A percentile compares a stretch with the other conserved stretches of the same genome.
phyloP scores from a whole-genome alignment of 2,113 vertebrate genomes.

The Perognathus longimembris region DNA sequence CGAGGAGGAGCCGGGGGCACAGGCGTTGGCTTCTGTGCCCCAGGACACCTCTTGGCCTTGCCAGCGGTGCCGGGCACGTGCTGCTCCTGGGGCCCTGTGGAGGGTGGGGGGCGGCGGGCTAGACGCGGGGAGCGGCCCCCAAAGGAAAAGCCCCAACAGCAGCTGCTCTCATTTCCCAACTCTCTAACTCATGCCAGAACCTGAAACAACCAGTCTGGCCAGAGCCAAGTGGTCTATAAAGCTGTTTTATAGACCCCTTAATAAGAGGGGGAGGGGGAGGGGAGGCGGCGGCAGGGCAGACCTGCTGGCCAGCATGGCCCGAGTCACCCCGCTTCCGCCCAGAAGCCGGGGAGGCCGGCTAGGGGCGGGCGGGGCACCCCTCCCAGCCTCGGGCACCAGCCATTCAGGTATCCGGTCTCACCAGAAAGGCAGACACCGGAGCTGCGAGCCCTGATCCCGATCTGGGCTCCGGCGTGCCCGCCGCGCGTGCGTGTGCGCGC shows the following conservation, averaged over 20 bases:
- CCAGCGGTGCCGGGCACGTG: neutral
- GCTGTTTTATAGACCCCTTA: slow-evolving; percentile 75
- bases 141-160: slow-evolving; percentile 32
- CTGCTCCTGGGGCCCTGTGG: neutral
- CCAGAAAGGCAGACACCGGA: slow-evolving; percentile 24
- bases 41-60: neutral
- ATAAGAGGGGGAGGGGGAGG: neutral
- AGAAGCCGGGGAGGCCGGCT: neutral
- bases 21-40: neutral
- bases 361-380: neutral
- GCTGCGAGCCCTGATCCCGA: neutral
- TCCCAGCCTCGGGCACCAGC: neutral
- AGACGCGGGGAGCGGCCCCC: neutral
- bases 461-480: neutral
- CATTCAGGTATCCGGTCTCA: neutral
- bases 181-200: slow-evolving; percentile 45
- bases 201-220: slow-evolving; percentile 74
- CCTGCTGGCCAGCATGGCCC: neutral
- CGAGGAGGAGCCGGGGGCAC: neutral
- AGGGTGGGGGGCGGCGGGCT: neutral
- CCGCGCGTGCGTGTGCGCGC: neutral
- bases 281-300: slow-evolving; percentile 5
- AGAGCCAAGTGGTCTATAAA: slow-evolving; percentile 75
- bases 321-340: slow-evolving; percentile 1
- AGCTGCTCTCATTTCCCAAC: slow-evolving; percentile 53